A percentile compares a stretch with the other conserved stretches of the same genome.
Conservation (phyloP, 2,888 invertebrate species). For the Neuroscelio doddi region DNA sequence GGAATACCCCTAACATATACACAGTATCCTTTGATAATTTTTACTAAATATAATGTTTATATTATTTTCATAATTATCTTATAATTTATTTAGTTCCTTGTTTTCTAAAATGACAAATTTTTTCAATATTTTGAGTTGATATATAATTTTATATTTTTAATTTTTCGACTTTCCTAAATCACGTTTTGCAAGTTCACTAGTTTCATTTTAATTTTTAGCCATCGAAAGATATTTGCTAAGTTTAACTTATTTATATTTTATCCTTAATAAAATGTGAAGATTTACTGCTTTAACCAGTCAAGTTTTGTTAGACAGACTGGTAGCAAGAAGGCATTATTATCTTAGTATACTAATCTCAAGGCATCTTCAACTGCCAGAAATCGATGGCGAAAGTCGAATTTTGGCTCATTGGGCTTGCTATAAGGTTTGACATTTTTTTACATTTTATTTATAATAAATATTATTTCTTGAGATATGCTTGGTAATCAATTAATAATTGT, state of each 20-base stretch:
- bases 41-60: too few relatives aligned
- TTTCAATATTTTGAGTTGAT: too few relatives aligned
- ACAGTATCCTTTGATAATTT: slow-evolving; percentile 91
- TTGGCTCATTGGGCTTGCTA: slow-evolving; percentile 97
- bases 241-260: slow-evolving; percentile 14
- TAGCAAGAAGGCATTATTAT: slow-evolving; percentile 90
- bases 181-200: too few relatives aligned
- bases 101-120: too few relatives aligned
- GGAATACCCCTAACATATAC: slow-evolving; percentile 92
- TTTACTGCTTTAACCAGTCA: slow-evolving; percentile 81
- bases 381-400: slow-evolving; percentile 86
- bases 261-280: slow-evolving; percentile 66
- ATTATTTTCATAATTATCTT: background rate
- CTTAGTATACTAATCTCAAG: slow-evolving; percentile 92
- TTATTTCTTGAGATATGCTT: too few relatives aligned
- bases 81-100: too few relatives aligned
- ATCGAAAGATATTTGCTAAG: too few relatives aligned
- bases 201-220: too few relatives aligned
- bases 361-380: slow-evolving; percentile 87
- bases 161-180: too few relatives aligned
- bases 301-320: slow-evolving; percentile 88
- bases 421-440: slow-evolving; percentile 77
- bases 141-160: too few relatives aligned
- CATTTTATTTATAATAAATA: background rate
- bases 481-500: too few relatives aligned